Base-by-base conservation (phyloP, 2,888 invertebrate species). In the Hedychridium roseum region DNA sequence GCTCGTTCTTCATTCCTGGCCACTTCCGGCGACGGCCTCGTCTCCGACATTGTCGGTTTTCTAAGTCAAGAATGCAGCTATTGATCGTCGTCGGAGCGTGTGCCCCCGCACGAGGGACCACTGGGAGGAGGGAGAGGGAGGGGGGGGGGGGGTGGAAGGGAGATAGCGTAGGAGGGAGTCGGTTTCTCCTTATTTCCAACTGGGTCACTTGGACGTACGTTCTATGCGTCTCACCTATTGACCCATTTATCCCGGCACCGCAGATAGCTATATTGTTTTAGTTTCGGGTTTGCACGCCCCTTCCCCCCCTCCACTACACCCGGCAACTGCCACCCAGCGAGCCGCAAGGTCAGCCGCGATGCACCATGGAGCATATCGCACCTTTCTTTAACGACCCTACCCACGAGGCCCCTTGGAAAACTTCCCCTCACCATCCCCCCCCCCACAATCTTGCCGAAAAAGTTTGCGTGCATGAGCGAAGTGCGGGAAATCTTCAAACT, bases 51-150 rank as follows among this genome's bases (percentile, higher is more conserved):
- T 53, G 66, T 66, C 54, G 40, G 50, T 64, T 66, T 64, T 64
- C 64, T 54, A 55, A 64, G 64, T 64, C 64, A 64, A 66, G 66
- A 64, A 66, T 64, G 50, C 49, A 30, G 18, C 52, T 58, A 64
- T 66, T 48, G 64, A 64, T 64, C 62, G 45, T 36, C 23, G 40
- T 9, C 39, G 3, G 4, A 23, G 23, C 6, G 17, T 23, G 9
- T 23, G 35, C 48, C 36, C 43, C 37, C 23, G 20, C 23, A 46
- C 35, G 34, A 36, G 5, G 23, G 5, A 23, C 30, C n/a, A n/a
- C n/a, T n/a, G n/a, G n/a, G n/a, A n/a, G n/a, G n/a, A n/a, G n/a
- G 30, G 23, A 23, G 23, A 23, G 23, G n/a, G n/a, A n/a, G n/a
- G n/a, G n/a, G n/a, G 5, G 23, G 5, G 9, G 23, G 21, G 31